Base-by-base conservation (phyloP, 1,140 invertebrate species). In the Chironomus tepperi region DNA sequence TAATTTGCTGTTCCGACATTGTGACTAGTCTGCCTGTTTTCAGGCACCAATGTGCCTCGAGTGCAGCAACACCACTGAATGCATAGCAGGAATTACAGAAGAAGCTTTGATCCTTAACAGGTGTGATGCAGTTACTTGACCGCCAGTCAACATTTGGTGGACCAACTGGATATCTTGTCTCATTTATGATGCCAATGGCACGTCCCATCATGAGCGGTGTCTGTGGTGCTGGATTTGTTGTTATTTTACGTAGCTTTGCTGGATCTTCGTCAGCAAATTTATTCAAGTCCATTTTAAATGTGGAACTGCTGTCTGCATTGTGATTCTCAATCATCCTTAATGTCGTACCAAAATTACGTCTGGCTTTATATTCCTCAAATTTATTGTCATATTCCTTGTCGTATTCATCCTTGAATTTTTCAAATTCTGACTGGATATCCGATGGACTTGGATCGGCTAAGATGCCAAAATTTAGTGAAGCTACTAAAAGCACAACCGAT, bases 11-110 rank as follows among this genome's bases (percentile, higher is more conserved):
- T 64, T 83, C 81, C 73, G 83, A 84, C 0, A 84, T 83, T 34
- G 88, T 87, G 2, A 88, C 84, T 15, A 93, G 83, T 75, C 85
- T 84, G 74, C 87, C 87, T 70, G 85, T 87, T 79, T 88, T 87
- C 76, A 70, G 6, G 8, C 16, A 70, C 65, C 16, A 70, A 70
- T 70, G 65, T 18, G 65, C 16, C 19, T 70, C 65, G 2, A 70
- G 12, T 10, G 65, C 65, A 1, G 65, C 65, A 10, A 19, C 16
- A 19, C 15, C 65, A 19, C 65, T 70, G 18, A 70, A 70, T 18
- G 65, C 65, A 18, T 21, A 70, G 18, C 65, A 70, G 2, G 18
- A n/a, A 19, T 8, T 18, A 70, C 65, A 70, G 5, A 18, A 18
- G 19, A 8, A 70, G 7, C 16, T 10, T 19, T 70, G n/a, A 70